phyloP scores from a whole-genome alignment of 2,888 invertebrate species.

The Heterodera filipjevi region DNA sequence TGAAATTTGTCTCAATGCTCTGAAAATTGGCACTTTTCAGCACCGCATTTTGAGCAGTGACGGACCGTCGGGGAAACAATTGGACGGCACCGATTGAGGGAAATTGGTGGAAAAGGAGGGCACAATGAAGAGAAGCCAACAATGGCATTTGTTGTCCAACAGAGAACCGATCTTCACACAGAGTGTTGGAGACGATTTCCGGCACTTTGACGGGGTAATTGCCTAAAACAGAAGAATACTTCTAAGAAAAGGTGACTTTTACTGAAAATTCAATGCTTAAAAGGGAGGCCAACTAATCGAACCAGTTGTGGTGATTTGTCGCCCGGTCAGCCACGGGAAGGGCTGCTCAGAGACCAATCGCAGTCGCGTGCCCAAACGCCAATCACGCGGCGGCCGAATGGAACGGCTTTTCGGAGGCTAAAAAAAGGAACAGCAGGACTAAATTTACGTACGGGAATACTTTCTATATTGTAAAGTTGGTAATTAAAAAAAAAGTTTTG shows the following conservation, averaged over 20 bases:
- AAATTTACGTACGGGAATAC: too few relatives aligned
- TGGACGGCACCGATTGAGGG: slow-evolving; percentile 25
- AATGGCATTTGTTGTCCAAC: not conserved
- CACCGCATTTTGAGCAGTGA: slow-evolving; percentile 14
- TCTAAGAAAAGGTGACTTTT: too few relatives aligned
- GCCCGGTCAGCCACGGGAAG: slow-evolving; percentile 29
- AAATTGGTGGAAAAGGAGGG: slow-evolving; percentile 25
- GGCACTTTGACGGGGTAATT: not conserved
- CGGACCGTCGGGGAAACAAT: slow-evolving; percentile 30
- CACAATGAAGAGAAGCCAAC: slow-evolving; percentile 25
- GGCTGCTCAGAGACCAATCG: slow-evolving; percentile 28
- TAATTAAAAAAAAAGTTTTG: too few relatives aligned
- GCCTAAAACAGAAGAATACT: too few relatives aligned
- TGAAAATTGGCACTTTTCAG: slow-evolving; percentile 28
- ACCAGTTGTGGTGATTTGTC: slow-evolving; percentile 25
- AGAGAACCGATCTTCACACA: not conserved
- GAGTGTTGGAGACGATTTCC: not conserved
- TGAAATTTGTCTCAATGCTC: slow-evolving; percentile 20
- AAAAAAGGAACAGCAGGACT: too few relatives aligned
- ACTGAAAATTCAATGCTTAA: too few relatives aligned
- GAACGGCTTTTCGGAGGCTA: not conserved
- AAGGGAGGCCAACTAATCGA: not conserved
- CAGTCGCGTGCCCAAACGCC: slow-evolving; percentile 28
- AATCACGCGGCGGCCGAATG: not conserved
- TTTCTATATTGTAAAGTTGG: too few relatives aligned